These are phyloP conservation scores for Pollenia griseotomentosa DNA, from an alignment of 2,888 invertebrate genomes.

Conservation along the genomic window DNA sequence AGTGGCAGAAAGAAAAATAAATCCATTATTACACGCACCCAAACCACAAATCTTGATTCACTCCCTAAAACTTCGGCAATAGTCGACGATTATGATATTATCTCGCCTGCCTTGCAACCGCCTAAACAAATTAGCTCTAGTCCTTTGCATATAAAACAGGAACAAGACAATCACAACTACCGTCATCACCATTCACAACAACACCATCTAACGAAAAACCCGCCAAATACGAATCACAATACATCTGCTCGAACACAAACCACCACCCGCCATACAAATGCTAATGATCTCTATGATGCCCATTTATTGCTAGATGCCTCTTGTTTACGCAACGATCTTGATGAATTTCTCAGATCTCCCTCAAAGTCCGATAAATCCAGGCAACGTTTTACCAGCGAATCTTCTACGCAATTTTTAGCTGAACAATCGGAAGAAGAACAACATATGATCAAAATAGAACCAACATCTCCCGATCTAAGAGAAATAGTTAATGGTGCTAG, in stretches of 20 bases:
- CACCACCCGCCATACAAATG: slow-evolving; percentile 76
- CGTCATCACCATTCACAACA: slow-evolving; percentile 67
- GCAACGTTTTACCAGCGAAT: slow-evolving; percentile 81
- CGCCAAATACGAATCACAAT: slow-evolving; percentile 46
- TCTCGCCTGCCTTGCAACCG: slow-evolving; percentile 80
- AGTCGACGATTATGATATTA: slow-evolving; percentile 82
- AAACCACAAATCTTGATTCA: slow-evolving; percentile 66
- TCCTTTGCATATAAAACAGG: slow-evolving; percentile 81
- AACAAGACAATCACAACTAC: slow-evolving; percentile 77
- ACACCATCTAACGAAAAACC: slow-evolving; percentile 50
- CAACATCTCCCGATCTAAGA: slow-evolving; percentile 80
- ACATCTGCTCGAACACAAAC: slow-evolving; percentile 55
- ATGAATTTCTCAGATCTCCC: slow-evolving; percentile 83
- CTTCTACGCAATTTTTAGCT: slow-evolving; percentile 79
- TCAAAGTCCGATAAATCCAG: slow-evolving; percentile 80
- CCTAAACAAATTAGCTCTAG: slow-evolving; percentile 82
- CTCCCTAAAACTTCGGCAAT: slow-evolving; percentile 76
- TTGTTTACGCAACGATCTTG: slow-evolving; percentile 82
- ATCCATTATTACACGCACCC: slow-evolving; percentile 85
- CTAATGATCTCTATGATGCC: slow-evolving; percentile 81
- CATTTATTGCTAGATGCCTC: slow-evolving; percentile 81
- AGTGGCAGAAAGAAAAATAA: slow-evolving; percentile 85
- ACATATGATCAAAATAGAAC: slow-evolving; percentile 81
- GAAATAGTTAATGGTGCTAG: slow-evolving; percentile 79
- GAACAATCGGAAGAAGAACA: slow-evolving; percentile 77